Evolutionary conservation across 2,888 invertebrate species (phyloP).

Genomic region (Metallyticus violacea): DNA sequence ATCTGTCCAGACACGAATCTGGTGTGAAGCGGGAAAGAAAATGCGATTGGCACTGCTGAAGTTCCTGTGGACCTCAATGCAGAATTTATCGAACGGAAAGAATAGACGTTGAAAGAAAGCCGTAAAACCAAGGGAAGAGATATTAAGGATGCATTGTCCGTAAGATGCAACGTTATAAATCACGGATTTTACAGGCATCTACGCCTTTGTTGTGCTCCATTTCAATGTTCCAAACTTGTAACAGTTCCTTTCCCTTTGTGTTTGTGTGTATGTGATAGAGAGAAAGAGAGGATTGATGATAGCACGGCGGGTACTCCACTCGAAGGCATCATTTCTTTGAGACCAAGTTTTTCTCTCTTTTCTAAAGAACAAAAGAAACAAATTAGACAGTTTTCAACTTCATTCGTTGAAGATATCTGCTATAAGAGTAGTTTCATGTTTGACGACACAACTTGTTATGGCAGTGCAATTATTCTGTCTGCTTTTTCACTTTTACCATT

Average conservation of each 20-base stretch:
- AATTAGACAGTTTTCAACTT: too few relatives aligned
- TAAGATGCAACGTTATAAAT: background rate
- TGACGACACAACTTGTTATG: too few relatives aligned
- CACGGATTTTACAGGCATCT: background rate
- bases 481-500: too few relatives aligned
- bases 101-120: background rate
- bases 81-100: background rate
- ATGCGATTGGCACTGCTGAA: background rate
- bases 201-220: background rate
- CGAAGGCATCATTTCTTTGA: background rate
- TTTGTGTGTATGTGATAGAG: background rate
- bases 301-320: background rate
- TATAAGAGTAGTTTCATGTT: too few relatives aligned
- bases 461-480: too few relatives aligned
- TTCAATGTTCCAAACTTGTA: background rate
- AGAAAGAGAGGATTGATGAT: background rate
- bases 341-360: background rate
- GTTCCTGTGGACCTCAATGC: background rate
- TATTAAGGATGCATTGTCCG: background rate
- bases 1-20: too few relatives aligned
- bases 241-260: background rate
- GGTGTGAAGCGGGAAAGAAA: background rate
- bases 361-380: background rate
- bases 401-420: too few relatives aligned
- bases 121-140: background rate